Evolutionary conservation across 2,888 invertebrate species (phyloP).

Genomic region (Drosophila bunnanda): DNA sequence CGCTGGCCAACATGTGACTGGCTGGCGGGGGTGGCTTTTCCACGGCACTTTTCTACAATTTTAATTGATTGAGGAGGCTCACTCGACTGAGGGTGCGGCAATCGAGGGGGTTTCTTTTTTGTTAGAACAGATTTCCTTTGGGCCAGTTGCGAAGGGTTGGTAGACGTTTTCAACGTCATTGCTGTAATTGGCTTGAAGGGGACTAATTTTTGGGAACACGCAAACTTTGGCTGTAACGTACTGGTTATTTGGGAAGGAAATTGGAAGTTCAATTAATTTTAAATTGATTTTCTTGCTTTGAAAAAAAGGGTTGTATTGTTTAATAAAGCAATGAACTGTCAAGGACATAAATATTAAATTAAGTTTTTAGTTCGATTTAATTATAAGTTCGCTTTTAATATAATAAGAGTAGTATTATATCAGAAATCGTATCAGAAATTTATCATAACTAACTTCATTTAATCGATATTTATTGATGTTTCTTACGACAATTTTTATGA

Average conservation of each 20-base stretch:
- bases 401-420: too few species aligned
- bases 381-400: too few species aligned
- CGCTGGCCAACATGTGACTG: conserved; percentile 33
- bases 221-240: not conserved
- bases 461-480: too few species aligned
- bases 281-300: not conserved
- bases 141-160: conserved; percentile 24
- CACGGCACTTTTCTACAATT: conserved; percentile 7
- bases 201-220: conserved; percentile 1
- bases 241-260: not conserved
- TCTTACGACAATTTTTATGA: too few species aligned
- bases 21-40: conserved; percentile 32
- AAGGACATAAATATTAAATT: not conserved
- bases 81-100: conserved; percentile 28
- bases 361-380: too few species aligned
- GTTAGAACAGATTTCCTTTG: conserved; percentile 1
- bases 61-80: conserved; percentile 45
- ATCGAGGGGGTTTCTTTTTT: not conserved
- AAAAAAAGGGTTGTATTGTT: not conserved
- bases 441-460: too few species aligned
- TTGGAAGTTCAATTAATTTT: not conserved
- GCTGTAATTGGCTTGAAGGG: conserved; percentile 19
- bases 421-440: too few species aligned
- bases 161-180: conserved; percentile 6
- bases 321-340: fast-evolving